A percentile compares a stretch with the other conserved stretches of the same genome.
Evolutionary conservation across 2,797 vertebrate genomes (phyloP).

Genomic region (Anabacerthia variegaticeps): DNA sequence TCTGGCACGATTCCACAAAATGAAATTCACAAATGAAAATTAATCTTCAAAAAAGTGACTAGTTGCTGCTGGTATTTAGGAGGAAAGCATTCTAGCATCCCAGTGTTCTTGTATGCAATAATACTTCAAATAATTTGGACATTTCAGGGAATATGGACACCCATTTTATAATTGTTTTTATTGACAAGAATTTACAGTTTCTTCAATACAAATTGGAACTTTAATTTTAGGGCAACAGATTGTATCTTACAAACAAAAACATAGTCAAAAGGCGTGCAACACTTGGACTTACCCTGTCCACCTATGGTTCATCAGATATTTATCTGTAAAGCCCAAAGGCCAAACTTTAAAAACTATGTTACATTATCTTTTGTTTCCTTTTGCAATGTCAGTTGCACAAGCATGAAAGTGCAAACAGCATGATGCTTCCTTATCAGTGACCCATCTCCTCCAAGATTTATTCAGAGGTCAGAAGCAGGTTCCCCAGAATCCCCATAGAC

Average conservation of each 20-base stretch:
- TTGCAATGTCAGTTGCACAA: neutral
- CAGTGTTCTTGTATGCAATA: neutral
- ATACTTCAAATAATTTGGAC: neutral
- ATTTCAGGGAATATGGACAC: neutral
- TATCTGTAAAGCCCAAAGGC: neutral
- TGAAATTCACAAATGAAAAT: neutral
- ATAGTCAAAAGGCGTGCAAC: neutral
- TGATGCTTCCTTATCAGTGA: neutral
- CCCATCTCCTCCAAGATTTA: neutral
- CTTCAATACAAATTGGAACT: neutral
- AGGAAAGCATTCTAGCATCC: neutral
- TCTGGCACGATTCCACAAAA: neutral
- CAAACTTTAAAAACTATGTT: neutral
- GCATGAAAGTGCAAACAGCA: neutral
- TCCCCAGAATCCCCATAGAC: neutral
- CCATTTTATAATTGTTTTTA: neutral
- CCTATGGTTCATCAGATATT: neutral
- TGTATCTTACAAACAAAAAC: neutral
- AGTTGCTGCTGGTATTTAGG: neutral
- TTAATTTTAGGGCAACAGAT: neutral
- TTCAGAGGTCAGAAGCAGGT: neutral
- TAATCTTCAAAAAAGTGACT: neutral
- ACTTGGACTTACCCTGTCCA: neutral
- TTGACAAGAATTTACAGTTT: neutral
- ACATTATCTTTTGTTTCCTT: constrained; percentile 31